A percentile compares a stretch with the other conserved stretches of the same genome.
phyloP scores from a whole-genome alignment of 2,888 invertebrate genomes.

The Cheilosia soror region DNA sequence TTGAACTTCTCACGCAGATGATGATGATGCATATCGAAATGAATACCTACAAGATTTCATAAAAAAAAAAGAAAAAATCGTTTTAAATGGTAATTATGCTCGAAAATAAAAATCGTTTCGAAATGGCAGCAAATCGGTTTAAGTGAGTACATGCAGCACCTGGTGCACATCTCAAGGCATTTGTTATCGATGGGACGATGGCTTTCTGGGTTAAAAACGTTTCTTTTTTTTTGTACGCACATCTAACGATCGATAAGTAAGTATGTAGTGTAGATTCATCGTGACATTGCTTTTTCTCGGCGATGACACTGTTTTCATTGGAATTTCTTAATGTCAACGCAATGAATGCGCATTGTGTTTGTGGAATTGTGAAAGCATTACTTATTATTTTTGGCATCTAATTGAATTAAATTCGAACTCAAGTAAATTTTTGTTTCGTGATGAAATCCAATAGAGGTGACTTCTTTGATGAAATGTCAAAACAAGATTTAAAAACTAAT shows the following conservation, averaged over 20 bases:
- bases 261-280: neutral
- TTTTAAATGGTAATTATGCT: conserved; percentile 17
- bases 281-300: neutral
- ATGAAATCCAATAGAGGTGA: too few species aligned
- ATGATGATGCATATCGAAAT: conserved; percentile 7
- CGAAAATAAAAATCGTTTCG: conserved; percentile 5
- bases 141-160: conserved; percentile 15
- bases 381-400: too few species aligned
- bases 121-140: conserved; percentile 29
- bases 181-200: conserved; percentile 17
- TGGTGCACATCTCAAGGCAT: conserved; percentile 6
- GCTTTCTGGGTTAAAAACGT: conserved; percentile 12
- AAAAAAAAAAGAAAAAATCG: neutral
- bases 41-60: neutral
- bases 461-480: too few species aligned
- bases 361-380: too few species aligned
- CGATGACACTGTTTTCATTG: neutral
- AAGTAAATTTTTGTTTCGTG: too few species aligned
- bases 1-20: conserved; percentile 2
- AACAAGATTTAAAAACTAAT: too few species aligned
- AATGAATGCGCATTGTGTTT: too few species aligned
- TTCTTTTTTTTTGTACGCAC: neutral
- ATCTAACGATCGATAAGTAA: neutral
- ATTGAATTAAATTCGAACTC: too few species aligned
- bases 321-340: neutral